These are phyloP conservation scores for Ceyx margarethae DNA, from an alignment of 2,113 vertebrate genomes.

Conservation along the genomic window DNA sequence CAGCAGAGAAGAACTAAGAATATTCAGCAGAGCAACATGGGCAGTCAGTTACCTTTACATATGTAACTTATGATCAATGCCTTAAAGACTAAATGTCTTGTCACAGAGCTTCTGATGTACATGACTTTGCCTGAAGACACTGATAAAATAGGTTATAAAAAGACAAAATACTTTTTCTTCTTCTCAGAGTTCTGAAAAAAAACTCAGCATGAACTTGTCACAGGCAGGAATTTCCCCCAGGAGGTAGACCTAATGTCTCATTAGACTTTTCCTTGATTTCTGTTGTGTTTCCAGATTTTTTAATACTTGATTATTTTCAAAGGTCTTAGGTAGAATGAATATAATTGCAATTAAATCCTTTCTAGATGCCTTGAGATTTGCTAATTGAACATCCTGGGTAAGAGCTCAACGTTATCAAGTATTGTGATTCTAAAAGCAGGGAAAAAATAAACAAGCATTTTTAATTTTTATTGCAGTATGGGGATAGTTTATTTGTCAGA, in stretches of 20 bases:
- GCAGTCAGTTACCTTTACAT: not conserved
- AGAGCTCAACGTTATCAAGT: not conserved
- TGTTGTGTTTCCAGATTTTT: constrained; percentile 15
- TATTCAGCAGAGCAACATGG: not conserved
- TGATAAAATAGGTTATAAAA: not conserved
- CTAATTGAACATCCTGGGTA: constrained; percentile 8
- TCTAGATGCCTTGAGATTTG: not conserved
- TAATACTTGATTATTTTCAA: constrained; percentile 26
- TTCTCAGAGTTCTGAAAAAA: not conserved
- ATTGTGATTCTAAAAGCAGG: not conserved
- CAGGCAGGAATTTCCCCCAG: not conserved
- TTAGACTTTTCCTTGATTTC: not conserved
- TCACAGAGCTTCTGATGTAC: not conserved
- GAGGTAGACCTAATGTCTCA: not conserved
- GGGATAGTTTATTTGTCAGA: not conserved
- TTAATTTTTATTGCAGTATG: not conserved
- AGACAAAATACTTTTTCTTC: not conserved
- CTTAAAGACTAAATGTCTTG: not conserved
- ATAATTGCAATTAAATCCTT: constrained; percentile 22
- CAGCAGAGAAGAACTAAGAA: not conserved
- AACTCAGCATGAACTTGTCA: not conserved
- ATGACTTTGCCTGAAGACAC: not conserved
- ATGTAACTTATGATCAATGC: not conserved
- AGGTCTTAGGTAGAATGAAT: not conserved
- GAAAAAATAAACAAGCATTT: not conserved